Evolutionary conservation across 2,797 vertebrate species (phyloP).

Genomic region (Sphaeramia orbicularis): DNA sequence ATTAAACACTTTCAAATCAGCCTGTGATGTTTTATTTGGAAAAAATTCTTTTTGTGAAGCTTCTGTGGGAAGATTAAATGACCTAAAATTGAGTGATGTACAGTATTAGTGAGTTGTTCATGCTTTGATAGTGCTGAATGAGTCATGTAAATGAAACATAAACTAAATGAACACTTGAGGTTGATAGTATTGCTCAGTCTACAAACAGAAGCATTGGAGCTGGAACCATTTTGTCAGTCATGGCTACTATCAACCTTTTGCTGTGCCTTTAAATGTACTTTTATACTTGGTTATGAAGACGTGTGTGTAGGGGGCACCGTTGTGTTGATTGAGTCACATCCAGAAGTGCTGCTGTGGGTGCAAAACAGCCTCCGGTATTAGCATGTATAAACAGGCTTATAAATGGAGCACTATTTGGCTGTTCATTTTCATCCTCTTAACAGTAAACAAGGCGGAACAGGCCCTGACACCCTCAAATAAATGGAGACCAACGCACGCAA

Average conservation of each 20-base stretch:
- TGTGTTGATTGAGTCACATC: conserved; percentile 77
- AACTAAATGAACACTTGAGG: not conserved
- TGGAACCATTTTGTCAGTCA: conserved; percentile 38
- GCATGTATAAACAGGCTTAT: conserved; percentile 85
- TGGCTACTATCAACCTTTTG: conserved; percentile 32
- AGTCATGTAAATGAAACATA: conserved; percentile 10
- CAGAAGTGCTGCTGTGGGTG: conserved; percentile 70
- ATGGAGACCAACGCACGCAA: conserved; percentile 70
- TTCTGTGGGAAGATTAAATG: conserved; percentile 49
- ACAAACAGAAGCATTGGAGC: conserved; percentile 15
- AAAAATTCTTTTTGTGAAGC: conserved; percentile 32
- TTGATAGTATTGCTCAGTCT: not conserved
- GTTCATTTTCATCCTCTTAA: conserved; percentile 84
- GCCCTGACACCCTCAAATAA: conserved; percentile 81
- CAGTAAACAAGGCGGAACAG: conserved; percentile 85
- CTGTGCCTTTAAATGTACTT: conserved; percentile 50
- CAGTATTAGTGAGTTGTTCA: conserved; percentile 17
- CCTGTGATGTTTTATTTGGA: conserved; percentile 19
- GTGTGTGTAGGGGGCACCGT: conserved; percentile 43
- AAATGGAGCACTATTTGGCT: conserved; percentile 82
- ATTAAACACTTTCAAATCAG: conserved; percentile 20
- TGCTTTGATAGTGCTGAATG: conserved; percentile 3
- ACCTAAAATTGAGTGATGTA: conserved; percentile 32
- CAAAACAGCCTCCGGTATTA: conserved; percentile 78
- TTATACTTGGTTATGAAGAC: conserved; percentile 49